Evolutionary conservation across 2,797 vertebrate genomes (phyloP).

Genomic region (Argentina silus): DNA sequence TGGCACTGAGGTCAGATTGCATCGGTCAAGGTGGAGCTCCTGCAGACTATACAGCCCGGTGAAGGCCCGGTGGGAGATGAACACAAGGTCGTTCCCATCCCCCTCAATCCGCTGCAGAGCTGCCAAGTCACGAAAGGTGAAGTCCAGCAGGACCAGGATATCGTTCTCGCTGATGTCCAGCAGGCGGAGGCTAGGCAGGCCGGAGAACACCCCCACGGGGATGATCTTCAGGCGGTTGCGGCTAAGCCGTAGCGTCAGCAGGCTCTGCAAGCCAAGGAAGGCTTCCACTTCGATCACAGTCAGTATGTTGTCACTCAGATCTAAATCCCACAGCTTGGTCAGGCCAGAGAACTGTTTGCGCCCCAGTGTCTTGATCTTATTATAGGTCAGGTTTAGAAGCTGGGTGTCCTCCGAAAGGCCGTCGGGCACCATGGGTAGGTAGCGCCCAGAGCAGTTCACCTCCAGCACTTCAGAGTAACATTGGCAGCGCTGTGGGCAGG

Average conservation of each 20-base stretch:
- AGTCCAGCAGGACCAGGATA: constrained; percentile 86
- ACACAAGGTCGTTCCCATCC: constrained; percentile 84
- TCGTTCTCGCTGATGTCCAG: constrained; percentile 86
- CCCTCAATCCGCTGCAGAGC: constrained; percentile 77
- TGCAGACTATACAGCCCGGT: constrained; percentile 74
- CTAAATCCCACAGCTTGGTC: constrained; percentile 77
- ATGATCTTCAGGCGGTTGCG: constrained; percentile 84
- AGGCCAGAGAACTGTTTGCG: constrained; percentile 77
- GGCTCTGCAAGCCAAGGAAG: constrained; percentile 76
- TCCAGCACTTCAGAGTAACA: constrained; percentile 70
- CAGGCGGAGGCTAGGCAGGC: constrained; percentile 74
- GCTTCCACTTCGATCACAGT: constrained; percentile 75
- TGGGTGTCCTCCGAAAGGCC: constrained; percentile 70
- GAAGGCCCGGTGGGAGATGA: constrained; percentile 82
- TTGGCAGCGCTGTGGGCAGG: constrained; percentile 79
- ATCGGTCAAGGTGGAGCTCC: constrained; percentile 80
- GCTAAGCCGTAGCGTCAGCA: constrained; percentile 76
- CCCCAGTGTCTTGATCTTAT: constrained; percentile 77
- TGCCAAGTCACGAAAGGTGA: constrained; percentile 79
- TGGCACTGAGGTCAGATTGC: constrained; percentile 83
- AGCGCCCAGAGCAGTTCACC: constrained; percentile 78
- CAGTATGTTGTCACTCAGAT: constrained; percentile 82
- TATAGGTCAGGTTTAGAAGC: constrained; percentile 80
- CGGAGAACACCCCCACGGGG: constrained; percentile 77
- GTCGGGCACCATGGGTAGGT: constrained; percentile 71